A percentile compares a stretch with the other conserved stretches of the same genome.
phyloP scores from a whole-genome alignment of 2,888 invertebrate genomes.

The Cremastobaeus sp. region DNA sequence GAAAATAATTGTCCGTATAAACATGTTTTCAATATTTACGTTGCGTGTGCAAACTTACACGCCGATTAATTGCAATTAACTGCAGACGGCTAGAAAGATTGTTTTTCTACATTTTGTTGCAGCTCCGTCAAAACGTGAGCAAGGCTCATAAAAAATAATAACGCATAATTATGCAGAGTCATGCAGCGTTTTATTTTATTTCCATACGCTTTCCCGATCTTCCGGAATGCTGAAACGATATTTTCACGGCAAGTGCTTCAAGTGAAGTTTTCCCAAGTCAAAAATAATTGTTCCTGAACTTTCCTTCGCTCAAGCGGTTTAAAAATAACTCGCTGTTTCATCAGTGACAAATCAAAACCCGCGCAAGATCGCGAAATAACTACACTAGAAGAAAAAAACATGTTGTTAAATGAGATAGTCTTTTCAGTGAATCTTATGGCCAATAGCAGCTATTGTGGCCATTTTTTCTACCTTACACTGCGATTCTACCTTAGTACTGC shows the following conservation, averaged over 20 bases:
- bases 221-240: too few species aligned
- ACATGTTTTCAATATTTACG: neutral
- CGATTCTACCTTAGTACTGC: too few species aligned
- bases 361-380: slow-evolving; percentile 23
- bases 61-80: too few species aligned
- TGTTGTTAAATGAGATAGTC: slow-evolving; percentile 34
- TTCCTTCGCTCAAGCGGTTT: too few species aligned
- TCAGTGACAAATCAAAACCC: slow-evolving; percentile 36
- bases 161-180: slow-evolving; percentile 11
- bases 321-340: slow-evolving; percentile 4
- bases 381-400: slow-evolving; percentile 33
- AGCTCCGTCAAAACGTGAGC: neutral
- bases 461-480: slow-evolving; percentile 37
- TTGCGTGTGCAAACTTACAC: neutral
- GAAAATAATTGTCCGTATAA: too few species aligned
- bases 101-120: neutral
- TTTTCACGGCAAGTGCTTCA: too few species aligned
- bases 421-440: slow-evolving; percentile 35
- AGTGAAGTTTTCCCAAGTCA: too few species aligned
- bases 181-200: neutral
- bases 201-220: too few species aligned
- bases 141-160: slow-evolving; percentile 22
- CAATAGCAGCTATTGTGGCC: slow-evolving; percentile 34
- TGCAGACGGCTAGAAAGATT: too few species aligned
- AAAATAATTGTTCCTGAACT: slow-evolving; percentile 11